Evolutionary conservation across 2,888 invertebrate genomes (phyloP).

Genomic region (Mamestra brassicae): DNA sequence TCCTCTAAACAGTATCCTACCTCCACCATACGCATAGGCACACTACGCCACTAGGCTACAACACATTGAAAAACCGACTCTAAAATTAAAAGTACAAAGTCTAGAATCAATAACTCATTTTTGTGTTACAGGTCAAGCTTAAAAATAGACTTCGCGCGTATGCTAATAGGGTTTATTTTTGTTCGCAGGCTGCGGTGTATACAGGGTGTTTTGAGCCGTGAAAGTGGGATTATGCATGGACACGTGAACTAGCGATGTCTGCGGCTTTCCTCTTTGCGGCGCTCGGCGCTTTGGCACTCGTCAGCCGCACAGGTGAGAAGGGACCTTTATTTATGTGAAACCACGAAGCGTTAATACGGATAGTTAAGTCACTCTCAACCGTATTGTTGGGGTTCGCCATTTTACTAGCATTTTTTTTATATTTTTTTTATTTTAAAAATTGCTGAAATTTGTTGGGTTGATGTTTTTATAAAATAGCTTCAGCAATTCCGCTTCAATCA

Average conservation of each 20-base stretch:
- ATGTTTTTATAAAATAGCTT: too few relatives aligned
- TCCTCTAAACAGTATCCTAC: conserved; percentile 38
- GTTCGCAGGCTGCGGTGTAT: conserved; percentile 74
- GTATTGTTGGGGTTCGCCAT: not conserved
- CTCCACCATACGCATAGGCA: conserved; percentile 30
- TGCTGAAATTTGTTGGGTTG: too few relatives aligned
- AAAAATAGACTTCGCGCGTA: conserved; percentile 34
- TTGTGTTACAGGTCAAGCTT: conserved; percentile 1
- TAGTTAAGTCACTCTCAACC: conserved; percentile 12
- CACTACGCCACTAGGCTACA: not conserved
- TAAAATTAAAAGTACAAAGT: conserved; percentile 26
- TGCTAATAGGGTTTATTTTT: conserved; percentile 72
- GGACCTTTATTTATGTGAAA: conserved; percentile 59
- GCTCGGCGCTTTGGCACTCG: conserved; percentile 83
- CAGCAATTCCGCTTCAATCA: too few relatives aligned
- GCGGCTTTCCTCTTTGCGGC: conserved; percentile 82
- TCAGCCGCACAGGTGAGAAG: conserved; percentile 83
- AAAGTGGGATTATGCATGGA: conserved; percentile 81
- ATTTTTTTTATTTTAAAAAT: too few relatives aligned
- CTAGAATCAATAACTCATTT: not conserved
- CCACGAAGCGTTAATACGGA: conserved; percentile 52
- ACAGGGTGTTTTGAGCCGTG: conserved; percentile 76
- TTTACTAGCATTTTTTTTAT: not conserved
- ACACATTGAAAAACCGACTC: conserved; percentile 34
- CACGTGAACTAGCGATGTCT: conserved; percentile 83